Conservation (phyloP, 2,797 vertebrate genomes). For the Pampus argenteus region DNA sequence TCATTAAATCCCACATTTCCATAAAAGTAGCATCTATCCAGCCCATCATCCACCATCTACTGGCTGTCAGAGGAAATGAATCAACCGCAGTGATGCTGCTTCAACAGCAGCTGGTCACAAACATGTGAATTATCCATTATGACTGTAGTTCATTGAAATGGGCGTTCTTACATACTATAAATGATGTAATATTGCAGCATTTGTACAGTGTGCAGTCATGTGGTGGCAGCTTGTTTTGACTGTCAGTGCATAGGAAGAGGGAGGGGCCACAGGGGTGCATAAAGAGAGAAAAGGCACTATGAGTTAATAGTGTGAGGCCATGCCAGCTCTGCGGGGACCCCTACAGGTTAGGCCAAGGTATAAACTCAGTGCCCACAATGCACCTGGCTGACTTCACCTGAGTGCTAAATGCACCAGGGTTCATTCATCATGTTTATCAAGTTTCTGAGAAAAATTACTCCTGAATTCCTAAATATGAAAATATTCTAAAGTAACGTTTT, state of each 20-base stretch:
- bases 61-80: neutral
- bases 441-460: neutral
- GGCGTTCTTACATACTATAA: neutral
- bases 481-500: neutral
- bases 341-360: slow-evolving; percentile 58
- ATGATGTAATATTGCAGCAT: slow-evolving; percentile 70
- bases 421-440: neutral
- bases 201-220: slow-evolving; percentile 38
- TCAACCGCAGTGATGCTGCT: neutral
- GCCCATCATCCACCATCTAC: neutral
- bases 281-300: neutral
- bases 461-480: neutral
- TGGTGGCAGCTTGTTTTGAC: slow-evolving; percentile 65
- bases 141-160: neutral
- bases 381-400: slow-evolving; percentile 24
- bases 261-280: slow-evolving; percentile 23
- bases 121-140: neutral
- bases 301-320: slow-evolving; percentile 8
- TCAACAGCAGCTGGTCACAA: neutral
- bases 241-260: slow-evolving; percentile 25
- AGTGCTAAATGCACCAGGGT: neutral
- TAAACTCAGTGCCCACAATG: slow-evolving; percentile 39
- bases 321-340: slow-evolving; percentile 70
- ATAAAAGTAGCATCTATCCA: neutral
- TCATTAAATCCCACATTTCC: neutral